A percentile compares a stretch with the other conserved stretches of the same genome.
phyloP scores from a whole-genome alignment of 2,113 vertebrate species.

The Notothenia rossii region DNA sequence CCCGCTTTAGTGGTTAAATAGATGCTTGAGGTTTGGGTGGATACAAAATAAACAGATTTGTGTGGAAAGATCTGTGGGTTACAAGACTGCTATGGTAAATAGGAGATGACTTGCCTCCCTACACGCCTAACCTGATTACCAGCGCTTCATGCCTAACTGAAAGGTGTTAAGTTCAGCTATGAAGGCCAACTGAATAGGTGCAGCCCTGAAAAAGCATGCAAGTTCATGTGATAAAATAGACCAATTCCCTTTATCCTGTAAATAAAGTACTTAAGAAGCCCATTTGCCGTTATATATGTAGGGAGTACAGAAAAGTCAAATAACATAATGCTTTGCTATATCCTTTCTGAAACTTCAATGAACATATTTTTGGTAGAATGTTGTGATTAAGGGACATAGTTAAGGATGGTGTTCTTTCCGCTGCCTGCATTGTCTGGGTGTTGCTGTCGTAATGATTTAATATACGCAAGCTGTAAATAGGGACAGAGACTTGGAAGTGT shows the following conservation, averaged over 20 bases:
- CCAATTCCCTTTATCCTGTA: too few species aligned
- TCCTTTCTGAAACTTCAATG: not conserved
- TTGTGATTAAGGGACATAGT: not conserved
- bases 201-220: not conserved
- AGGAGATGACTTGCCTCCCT: not conserved
- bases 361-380: not conserved
- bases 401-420: not conserved
- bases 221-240: not conserved
- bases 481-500: not conserved
- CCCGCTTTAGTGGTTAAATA: not conserved
- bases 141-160: not conserved
- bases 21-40: conserved; percentile 5
- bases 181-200: not conserved
- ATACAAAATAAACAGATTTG: not conserved
- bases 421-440: not conserved
- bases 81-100: conserved; percentile 8
- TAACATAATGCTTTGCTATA: not conserved
- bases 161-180: not conserved
- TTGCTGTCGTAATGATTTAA: conserved; percentile 5
- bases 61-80: not conserved
- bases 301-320: not conserved
- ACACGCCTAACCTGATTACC: not conserved
- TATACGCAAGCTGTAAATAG: not conserved
- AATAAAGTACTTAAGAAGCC: not conserved
- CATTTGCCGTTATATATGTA: not conserved